A percentile compares a stretch with the other conserved stretches of the same genome.
phyloP scores from a whole-genome alignment of 2,113 vertebrate species.

The Neoarius graeffei region DNA sequence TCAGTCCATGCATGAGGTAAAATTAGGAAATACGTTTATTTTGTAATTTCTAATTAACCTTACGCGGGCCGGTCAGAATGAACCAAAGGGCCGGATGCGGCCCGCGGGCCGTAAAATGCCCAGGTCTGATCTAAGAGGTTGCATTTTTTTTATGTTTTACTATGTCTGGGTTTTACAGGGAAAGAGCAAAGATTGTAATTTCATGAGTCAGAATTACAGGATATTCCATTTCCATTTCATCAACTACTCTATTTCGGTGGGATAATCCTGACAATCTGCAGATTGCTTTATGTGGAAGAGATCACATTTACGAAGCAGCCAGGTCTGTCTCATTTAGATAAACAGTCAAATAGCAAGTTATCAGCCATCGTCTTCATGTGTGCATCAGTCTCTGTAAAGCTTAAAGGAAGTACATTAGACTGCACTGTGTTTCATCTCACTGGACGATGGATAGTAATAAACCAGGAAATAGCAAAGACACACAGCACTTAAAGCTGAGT shows the following conservation, averaged over 20 bases:
- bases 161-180: no score
- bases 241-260: not conserved
- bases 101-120: no score
- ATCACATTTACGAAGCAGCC: not conserved
- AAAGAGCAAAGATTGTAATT: constrained; percentile 12
- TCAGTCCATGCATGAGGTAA: no score
- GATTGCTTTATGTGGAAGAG: not conserved
- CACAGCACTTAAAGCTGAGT: not conserved
- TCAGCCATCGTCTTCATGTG: not conserved
- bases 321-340: constrained; percentile 18
- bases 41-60: no score
- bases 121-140: no score
- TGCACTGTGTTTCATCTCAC: not conserved
- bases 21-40: no score
- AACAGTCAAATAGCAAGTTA: not conserved
- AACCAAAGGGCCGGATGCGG: no score
- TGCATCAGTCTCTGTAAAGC: not conserved
- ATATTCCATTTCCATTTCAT: constrained; percentile 8
- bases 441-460: not conserved
- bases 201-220: not conserved
- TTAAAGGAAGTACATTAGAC: constrained; percentile 4
- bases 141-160: no score
- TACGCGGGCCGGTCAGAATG: no score
- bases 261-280: not conserved
- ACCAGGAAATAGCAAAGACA: constrained; percentile 5